Conservation (phyloP, 2,888 invertebrate genomes). For the Chymomyza amoena region DNA sequence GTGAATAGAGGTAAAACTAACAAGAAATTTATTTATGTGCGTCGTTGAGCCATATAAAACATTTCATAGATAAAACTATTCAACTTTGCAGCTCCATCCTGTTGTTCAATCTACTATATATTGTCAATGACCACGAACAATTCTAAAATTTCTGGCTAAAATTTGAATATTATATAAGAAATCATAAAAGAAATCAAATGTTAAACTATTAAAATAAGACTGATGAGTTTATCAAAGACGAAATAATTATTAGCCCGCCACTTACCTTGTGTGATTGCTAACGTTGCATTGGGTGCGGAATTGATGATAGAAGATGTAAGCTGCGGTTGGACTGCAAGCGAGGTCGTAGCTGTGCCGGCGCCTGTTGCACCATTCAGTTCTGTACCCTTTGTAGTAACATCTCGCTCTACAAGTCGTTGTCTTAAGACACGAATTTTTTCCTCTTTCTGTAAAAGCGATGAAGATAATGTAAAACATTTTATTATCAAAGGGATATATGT, state of each 20-base stretch:
- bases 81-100: no score
- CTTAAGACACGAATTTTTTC: constrained; percentile 91
- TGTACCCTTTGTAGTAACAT: constrained; percentile 81
- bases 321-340: constrained; percentile 52
- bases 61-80: no score
- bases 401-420: constrained; percentile 89
- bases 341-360: constrained; percentile 47
- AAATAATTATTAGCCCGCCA: constrained; percentile 29
- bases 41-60: no score
- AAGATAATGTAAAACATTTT: background rate
- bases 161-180: no score
- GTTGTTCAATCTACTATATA: no score
- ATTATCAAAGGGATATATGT: background rate
- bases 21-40: no score
- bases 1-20: no score
- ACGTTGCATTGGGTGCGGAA: constrained; percentile 82
- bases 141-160: no score
- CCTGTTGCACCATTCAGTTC: constrained; percentile 68
- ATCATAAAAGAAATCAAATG: no score
- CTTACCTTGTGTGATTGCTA: constrained; percentile 85
- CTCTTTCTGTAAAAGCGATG: constrained; percentile 84
- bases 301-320: constrained; percentile 69
- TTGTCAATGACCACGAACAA: no score
- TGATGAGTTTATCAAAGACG: background rate
- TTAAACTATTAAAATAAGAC: no score